These are phyloP conservation scores for Drosophila tripunctata DNA, from an alignment of 2,888 invertebrate species.

Conservation along the genomic window DNA sequence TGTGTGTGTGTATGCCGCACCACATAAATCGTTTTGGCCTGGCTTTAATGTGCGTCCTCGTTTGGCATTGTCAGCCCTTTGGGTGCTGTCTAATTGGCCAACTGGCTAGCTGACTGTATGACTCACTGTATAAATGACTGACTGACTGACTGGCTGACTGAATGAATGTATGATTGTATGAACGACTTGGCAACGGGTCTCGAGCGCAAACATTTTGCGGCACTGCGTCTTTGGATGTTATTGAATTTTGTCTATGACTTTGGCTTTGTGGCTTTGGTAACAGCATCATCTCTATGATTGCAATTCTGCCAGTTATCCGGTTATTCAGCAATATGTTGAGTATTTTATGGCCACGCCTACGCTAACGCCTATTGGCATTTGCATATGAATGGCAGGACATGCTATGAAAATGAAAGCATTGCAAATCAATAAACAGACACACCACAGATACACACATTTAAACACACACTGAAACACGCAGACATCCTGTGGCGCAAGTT, in stretches of 20 bases:
- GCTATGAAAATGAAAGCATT: constrained; percentile 55
- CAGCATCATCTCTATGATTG: constrained; percentile 27
- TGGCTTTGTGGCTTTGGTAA: neutral
- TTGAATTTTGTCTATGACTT: constrained; percentile 33
- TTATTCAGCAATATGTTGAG: constrained; percentile 59
- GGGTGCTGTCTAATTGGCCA: constrained; percentile 73
- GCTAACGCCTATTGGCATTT: constrained; percentile 46
- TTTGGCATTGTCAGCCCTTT: constrained; percentile 61
- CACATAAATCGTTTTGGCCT: constrained; percentile 57
- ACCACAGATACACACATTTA: neutral
- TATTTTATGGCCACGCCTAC: constrained; percentile 47
- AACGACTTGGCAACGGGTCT: constrained; percentile 35
- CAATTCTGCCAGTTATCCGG: constrained; percentile 29
- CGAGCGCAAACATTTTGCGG: constrained; percentile 25
- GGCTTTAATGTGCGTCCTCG: constrained; percentile 69
- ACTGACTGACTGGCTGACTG: constrained; percentile 2
- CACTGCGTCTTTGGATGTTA: constrained; percentile 47
- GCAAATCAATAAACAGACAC: constrained; percentile 54
- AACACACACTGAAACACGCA: neutral
- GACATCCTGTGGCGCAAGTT: constrained; percentile 7
- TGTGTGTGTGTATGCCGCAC: constrained; percentile 41
- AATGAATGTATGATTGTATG: constrained; percentile 1
- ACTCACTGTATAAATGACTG: constrained; percentile 8
- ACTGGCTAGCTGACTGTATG: constrained; percentile 42
- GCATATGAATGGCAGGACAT: constrained; percentile 58